Evolutionary conservation across 2,888 invertebrate genomes (phyloP).

Genomic region (Dinocampus coccinellae): DNA sequence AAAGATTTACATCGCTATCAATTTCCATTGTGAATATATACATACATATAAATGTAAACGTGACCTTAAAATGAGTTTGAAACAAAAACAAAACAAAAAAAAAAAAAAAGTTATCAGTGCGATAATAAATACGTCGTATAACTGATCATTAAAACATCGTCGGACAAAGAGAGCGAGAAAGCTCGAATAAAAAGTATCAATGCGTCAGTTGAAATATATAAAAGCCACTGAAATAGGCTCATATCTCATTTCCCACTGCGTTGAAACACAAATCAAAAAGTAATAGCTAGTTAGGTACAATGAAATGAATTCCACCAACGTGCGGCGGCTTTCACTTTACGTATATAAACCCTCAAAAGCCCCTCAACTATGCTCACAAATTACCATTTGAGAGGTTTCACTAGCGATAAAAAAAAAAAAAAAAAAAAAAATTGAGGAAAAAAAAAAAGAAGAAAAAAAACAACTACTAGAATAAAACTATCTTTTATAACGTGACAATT

Average conservation of each 20-base stretch:
- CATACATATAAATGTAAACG: constrained; percentile 4
- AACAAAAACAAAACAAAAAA: no score
- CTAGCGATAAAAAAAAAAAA: constrained; percentile 15
- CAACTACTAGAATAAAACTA: not conserved
- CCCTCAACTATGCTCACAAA: constrained; percentile 14
- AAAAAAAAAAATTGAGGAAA: not conserved
- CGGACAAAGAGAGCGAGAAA: constrained; percentile 22
- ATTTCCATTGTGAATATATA: constrained; percentile 4
- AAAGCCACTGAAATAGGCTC: constrained; percentile 16
- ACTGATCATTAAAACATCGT: constrained; percentile 45
- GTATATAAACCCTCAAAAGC: constrained; percentile 31
- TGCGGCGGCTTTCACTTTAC: constrained; percentile 32
- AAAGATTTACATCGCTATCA: constrained; percentile 7
- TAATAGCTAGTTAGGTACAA: constrained; percentile 53
- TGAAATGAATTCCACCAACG: constrained; percentile 24
- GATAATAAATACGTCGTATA: constrained; percentile 47
- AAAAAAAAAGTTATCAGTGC: constrained; percentile 39
- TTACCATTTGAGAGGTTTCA: constrained; percentile 13
- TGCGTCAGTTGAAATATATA: constrained; percentile 26
- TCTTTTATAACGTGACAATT: constrained; percentile 11
- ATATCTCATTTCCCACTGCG: constrained; percentile 7
- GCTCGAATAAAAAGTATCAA: constrained; percentile 51
- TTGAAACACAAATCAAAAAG: constrained; percentile 55
- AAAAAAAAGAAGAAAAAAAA: not conserved
- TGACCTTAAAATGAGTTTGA: not conserved